phyloP scores from a whole-genome alignment of 2,797 vertebrate genomes.

The Silurus lanzhouensis region DNA sequence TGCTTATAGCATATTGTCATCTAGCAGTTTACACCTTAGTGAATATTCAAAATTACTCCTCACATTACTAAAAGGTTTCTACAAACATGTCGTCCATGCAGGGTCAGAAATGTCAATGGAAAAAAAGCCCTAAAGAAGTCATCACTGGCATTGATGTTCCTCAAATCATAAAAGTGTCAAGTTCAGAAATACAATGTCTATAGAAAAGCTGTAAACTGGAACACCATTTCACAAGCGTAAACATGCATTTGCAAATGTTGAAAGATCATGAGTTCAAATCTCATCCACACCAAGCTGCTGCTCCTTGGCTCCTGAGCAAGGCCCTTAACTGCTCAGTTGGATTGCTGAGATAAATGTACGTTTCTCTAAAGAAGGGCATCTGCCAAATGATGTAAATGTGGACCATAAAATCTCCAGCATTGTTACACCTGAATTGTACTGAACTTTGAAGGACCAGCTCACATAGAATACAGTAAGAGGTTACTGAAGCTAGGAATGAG shows the following conservation, averaged over 20 bases:
- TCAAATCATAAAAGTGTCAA: neutral
- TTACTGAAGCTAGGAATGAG: slow-evolving; percentile 9
- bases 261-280: no score
- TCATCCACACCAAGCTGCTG: no score
- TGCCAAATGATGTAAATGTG: no score
- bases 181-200: neutral
- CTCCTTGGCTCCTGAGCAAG: no score
- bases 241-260: neutral
- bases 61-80: neutral
- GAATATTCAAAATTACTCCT: neutral
- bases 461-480: neutral
- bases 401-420: no score
- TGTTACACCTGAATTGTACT: neutral
- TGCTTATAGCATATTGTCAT: neutral
- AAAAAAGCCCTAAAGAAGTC: neutral
- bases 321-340: no score
- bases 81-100: neutral
- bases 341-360: no score
- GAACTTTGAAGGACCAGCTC: neutral
- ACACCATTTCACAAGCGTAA: neutral
- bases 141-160: neutral
- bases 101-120: neutral
- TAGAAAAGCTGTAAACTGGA: neutral
- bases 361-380: no score
- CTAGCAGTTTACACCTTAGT: neutral